Evolutionary conservation across 2,888 invertebrate genomes (phyloP).

Genomic region (Xestoiulus laeticollis): DNA sequence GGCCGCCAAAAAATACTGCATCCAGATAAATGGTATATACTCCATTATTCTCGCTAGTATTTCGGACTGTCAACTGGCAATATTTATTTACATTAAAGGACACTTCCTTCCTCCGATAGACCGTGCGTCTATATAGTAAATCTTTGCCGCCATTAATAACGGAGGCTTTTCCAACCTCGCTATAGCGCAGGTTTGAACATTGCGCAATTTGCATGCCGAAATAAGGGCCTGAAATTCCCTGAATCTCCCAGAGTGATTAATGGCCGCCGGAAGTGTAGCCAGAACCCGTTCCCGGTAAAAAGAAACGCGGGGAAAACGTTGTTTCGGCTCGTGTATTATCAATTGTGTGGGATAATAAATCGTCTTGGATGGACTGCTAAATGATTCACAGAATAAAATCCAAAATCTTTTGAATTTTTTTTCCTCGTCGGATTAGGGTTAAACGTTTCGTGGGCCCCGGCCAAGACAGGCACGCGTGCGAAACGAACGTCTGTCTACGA

Average conservation of each 20-base stretch:
- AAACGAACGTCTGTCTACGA: neutral
- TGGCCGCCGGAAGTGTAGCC: neutral
- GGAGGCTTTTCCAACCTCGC: neutral
- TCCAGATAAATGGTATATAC: neutral
- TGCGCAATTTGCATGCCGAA: neutral
- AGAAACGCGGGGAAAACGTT: too few species aligned
- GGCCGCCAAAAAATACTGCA: neutral
- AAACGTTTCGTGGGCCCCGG: neutral
- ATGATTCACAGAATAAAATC: neutral
- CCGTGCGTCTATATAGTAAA: neutral
- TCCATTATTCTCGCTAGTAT: neutral
- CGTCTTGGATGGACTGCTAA: neutral
- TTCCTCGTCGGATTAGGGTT: neutral
- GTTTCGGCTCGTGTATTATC: too few species aligned
- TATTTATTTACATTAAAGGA: constrained; percentile 23
- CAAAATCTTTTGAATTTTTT: neutral
- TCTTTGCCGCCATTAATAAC: neutral
- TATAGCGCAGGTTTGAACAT: neutral
- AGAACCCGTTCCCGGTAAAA: neutral
- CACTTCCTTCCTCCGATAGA: constrained; percentile 23
- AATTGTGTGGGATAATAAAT: neutral
- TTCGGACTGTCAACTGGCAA: neutral
- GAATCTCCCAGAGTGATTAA: neutral
- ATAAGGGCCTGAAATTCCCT: neutral
- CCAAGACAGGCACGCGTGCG: neutral